phyloP scores from a whole-genome alignment of 2,888 invertebrate genomes.

The Operophtera brumata region DNA sequence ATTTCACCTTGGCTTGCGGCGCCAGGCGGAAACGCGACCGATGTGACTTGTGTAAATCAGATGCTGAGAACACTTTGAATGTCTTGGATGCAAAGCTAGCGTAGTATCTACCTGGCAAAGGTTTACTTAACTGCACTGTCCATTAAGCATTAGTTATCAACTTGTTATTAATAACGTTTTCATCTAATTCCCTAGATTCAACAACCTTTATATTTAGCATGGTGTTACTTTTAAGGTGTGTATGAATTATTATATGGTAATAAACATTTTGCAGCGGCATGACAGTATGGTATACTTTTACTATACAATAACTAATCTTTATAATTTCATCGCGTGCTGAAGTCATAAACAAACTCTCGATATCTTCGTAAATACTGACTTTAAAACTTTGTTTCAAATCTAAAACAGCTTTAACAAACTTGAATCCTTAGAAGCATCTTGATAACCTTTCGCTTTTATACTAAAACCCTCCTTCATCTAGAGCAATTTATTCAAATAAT shows the following conservation, averaged over 20 bases:
- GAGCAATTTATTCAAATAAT: conserved; percentile 31
- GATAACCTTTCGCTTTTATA: conserved; percentile 8
- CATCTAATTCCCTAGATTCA: no score
- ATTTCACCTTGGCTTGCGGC: conserved; percentile 61
- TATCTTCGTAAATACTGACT: not conserved
- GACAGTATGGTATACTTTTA: no score
- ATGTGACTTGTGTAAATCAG: conserved; percentile 17
- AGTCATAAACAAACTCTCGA: not conserved
- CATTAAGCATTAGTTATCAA: not conserved
- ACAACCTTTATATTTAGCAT: no score
- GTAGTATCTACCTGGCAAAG: not conserved
- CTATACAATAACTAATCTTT: no score
- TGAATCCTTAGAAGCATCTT: conserved; percentile 1
- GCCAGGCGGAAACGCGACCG: conserved; percentile 18
- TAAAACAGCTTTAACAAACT: not conserved
- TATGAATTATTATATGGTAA: no score
- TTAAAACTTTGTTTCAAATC: not conserved
- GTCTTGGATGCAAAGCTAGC: not conserved
- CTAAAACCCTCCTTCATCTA: conserved; percentile 21
- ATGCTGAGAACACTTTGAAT: conserved; percentile 7
- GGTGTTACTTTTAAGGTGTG: no score
- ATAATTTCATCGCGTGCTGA: no score
- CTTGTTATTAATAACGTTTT: no score
- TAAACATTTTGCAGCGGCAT: no score
- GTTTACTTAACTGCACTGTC: not conserved